Conservation (phyloP, 2,888 invertebrate species). For the Erebia aethiops region DNA sequence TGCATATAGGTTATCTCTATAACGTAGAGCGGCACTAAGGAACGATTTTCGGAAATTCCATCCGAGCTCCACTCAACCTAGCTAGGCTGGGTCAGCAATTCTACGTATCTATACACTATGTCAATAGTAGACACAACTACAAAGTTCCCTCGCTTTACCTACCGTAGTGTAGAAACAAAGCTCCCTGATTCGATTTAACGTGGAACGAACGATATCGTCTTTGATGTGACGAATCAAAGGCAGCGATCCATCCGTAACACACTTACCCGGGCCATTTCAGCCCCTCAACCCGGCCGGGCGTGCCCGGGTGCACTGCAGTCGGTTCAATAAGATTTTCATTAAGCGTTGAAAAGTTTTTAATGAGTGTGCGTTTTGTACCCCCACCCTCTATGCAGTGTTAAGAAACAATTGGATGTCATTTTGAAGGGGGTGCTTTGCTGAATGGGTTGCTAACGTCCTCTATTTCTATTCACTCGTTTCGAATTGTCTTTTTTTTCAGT, state of each 20-base stretch:
- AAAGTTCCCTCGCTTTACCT: conserved; percentile 41
- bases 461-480: conserved; percentile 33
- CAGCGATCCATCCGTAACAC: conserved; percentile 81
- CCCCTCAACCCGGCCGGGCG: conserved; percentile 47
- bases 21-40: too few species aligned
- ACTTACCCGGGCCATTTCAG: conserved; percentile 79
- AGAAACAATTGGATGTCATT: conserved; percentile 37
- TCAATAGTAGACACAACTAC: conserved; percentile 19
- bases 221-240: conserved; percentile 83
- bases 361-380: conserved; percentile 67
- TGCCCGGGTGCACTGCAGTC: conserved; percentile 63
- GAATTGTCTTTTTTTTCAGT: conserved; percentile 19
- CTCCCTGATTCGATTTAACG: conserved; percentile 78
- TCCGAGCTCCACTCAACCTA: too few species aligned
- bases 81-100: too few species aligned
- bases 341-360: conserved; percentile 80
- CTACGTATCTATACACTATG: neutral
- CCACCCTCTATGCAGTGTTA: conserved; percentile 54
- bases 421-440: conserved; percentile 33
- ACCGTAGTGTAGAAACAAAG: conserved; percentile 69
- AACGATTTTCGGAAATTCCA: too few species aligned
- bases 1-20: too few species aligned
- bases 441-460: conserved; percentile 25
- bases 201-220: conserved; percentile 76
- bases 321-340: conserved; percentile 81